These are phyloP conservation scores for Leptopilina clavipes DNA, from an alignment of 1,140 invertebrate genomes.

Conservation along the genomic window DNA sequence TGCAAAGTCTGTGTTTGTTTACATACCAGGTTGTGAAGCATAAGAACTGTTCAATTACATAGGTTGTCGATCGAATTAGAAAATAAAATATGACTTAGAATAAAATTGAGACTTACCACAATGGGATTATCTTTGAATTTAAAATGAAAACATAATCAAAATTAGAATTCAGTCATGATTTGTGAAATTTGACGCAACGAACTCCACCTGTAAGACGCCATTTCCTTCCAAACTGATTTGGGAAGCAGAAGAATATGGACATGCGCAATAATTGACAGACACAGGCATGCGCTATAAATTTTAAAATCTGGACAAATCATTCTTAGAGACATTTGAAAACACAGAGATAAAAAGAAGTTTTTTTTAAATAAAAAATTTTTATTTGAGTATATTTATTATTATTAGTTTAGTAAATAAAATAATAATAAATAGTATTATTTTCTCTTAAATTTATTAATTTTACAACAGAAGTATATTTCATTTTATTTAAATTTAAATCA, in stretches of 20 bases:
- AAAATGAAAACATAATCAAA: conserved; percentile 60
- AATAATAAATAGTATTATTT: too few relatives aligned
- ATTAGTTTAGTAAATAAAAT: too few relatives aligned
- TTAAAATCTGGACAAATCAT: background rate
- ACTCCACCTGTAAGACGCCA: conserved; percentile 74
- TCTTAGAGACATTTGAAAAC: background rate
- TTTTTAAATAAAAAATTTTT: too few relatives aligned
- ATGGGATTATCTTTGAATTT: conserved; percentile 59
- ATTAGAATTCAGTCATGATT: conserved; percentile 74
- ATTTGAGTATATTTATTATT: too few relatives aligned
- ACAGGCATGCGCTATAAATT: background rate
- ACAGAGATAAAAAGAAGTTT: too few relatives aligned
- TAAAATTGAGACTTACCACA: conserved; percentile 60
- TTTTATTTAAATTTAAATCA: background rate
- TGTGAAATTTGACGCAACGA: conserved; percentile 71
- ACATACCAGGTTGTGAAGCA: conserved; percentile 64
- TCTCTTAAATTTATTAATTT: too few relatives aligned
- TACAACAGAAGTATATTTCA: background rate
- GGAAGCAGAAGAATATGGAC: background rate
- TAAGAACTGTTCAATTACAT: conserved; percentile 45
- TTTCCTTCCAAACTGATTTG: conserved; percentile 68
- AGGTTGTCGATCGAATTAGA: background rate
- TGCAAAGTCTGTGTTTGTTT: conserved; percentile 69
- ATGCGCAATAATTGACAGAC: background rate
- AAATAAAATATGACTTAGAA: conserved; percentile 38